A percentile compares a stretch with the other conserved stretches of the same genome.
These are phyloP conservation scores for Neoascia interrupta DNA, from an alignment of 2,888 invertebrate genomes.

Conservation along the genomic window DNA sequence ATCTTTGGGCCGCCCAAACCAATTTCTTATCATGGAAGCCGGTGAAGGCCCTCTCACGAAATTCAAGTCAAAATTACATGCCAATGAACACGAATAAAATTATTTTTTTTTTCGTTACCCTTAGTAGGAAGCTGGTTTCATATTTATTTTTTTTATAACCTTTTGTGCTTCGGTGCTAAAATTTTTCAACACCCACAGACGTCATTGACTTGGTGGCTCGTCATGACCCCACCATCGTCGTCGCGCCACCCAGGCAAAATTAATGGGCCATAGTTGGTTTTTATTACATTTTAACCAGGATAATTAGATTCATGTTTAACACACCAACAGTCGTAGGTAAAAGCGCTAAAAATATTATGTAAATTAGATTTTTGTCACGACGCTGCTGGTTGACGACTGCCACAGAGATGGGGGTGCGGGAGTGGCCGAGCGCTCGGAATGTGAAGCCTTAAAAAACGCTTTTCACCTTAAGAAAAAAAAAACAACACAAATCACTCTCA, in stretches of 20 bases:
- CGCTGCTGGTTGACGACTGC: constrained; percentile 20
- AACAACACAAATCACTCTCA: constrained; percentile 26
- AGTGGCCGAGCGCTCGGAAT: constrained; percentile 39
- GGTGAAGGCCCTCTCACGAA: constrained; percentile 6
- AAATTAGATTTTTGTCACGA: constrained; percentile 69
- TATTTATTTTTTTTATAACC: constrained; percentile 39
- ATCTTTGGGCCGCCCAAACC: not conserved
- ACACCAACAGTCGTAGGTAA: constrained; percentile 39
- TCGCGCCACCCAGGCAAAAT: constrained; percentile 71
- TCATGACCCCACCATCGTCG: not conserved
- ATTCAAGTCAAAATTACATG: constrained; percentile 64
- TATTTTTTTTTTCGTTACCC: constrained; percentile 44
- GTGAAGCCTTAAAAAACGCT: constrained; percentile 15
- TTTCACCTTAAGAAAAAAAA: constrained; percentile 35
- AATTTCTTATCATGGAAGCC: constrained; percentile 37
- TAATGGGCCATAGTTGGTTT: constrained; percentile 80
- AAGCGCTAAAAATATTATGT: constrained; percentile 67
- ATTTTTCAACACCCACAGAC: constrained; percentile 60
- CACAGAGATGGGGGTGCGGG: constrained; percentile 1
- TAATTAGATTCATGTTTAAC: constrained; percentile 72
- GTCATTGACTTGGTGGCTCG: constrained; percentile 18
- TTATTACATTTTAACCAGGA: constrained; percentile 80
- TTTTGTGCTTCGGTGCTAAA: constrained; percentile 64
- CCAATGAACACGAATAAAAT: constrained; percentile 68
- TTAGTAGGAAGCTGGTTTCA: constrained; percentile 2